Base-by-base conservation (phyloP, 1,140 invertebrate species). In the Drosophila novamexicana region DNA sequence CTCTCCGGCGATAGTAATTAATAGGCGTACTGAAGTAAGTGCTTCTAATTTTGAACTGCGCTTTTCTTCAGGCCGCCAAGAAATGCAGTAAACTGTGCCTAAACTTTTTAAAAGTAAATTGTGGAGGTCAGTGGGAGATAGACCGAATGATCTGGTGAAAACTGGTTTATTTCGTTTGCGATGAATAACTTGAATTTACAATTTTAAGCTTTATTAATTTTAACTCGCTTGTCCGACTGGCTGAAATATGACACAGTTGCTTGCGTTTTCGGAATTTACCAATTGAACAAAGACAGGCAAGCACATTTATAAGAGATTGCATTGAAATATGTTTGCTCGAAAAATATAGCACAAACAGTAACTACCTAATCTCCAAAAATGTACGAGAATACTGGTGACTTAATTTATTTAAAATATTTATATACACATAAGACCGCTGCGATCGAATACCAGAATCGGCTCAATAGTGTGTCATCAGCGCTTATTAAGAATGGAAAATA, bases 111-210 rank as follows among this genome's bases (percentile, higher is more conserved):
- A 64, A 73, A 73, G 70, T 77, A 73, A 54, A 61, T 69, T 47
- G 53, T 76, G 58, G 77, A 81, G 81, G 81, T 85, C 81, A 85
- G 75, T 85, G 81, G 69, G 81, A 67, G 54, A 54, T 49, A 54
- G 37, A 69, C 18, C 18, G 63, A 44, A 7, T n/a, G 14, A 52
- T 42, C 36, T n/a, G 45, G 50, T 67, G 45, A 34, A 83, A 84
- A 85, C 81, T 69, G 77, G 81, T 85, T 85, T 50, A 74, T 84
- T 84, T 72, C 58, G 64, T 53, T 40, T 52, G 42, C 58, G 47
- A 61, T 83, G 64, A 72, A 79, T 65, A 76, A 79, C 54, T 83
- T 59, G 9, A 58, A 72, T 84, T 76, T 63, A 29, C 42, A 79
- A 73, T 79, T 66, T 14, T 44, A 45, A 34, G 22, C 16, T 63